These are phyloP conservation scores for Zaprionus capensis DNA, from an alignment of 1,140 invertebrate species.

Conservation along the genomic window DNA sequence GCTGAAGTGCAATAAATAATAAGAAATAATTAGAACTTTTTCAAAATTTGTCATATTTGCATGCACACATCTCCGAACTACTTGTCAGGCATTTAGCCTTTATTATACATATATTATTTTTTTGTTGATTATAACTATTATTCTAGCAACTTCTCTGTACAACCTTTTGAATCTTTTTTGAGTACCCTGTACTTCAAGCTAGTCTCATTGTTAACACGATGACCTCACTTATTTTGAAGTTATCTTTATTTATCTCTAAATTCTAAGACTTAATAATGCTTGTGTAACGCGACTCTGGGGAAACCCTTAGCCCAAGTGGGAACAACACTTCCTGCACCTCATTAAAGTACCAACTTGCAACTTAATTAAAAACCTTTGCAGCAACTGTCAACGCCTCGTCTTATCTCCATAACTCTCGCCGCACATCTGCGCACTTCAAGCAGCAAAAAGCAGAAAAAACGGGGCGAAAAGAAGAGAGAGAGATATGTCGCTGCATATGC, in stretches of 20 bases:
- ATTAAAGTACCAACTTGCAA: constrained; percentile 74
- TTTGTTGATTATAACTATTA: neutral
- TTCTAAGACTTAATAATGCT: constrained; percentile 6
- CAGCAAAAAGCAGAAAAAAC: constrained; percentile 9
- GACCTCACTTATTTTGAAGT: constrained; percentile 11
- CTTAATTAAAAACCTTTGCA: constrained; percentile 79
- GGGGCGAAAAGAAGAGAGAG: constrained; percentile 18
- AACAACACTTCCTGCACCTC: constrained; percentile 67
- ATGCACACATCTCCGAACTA: neutral
- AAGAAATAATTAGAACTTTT: too few species aligned
- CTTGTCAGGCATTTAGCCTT: too few species aligned
- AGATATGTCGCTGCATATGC: constrained; percentile 41
- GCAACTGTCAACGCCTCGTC: constrained; percentile 74
- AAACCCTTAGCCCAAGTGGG: constrained; percentile 22
- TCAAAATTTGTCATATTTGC: too few species aligned
- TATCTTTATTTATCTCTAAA: constrained; percentile 25
- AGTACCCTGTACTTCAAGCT: neutral
- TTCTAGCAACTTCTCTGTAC: neutral
- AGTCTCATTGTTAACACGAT: constrained; percentile 15
- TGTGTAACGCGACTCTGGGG: constrained; percentile 9
- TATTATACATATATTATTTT: neutral
- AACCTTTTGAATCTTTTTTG: neutral
- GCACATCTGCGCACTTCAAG: constrained; percentile 60
- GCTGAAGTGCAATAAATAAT: too few species aligned
- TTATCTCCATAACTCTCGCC: constrained; percentile 74